Evolutionary conservation across 2,888 invertebrate species (phyloP).

Genomic region (Lucinisca nassula): DNA sequence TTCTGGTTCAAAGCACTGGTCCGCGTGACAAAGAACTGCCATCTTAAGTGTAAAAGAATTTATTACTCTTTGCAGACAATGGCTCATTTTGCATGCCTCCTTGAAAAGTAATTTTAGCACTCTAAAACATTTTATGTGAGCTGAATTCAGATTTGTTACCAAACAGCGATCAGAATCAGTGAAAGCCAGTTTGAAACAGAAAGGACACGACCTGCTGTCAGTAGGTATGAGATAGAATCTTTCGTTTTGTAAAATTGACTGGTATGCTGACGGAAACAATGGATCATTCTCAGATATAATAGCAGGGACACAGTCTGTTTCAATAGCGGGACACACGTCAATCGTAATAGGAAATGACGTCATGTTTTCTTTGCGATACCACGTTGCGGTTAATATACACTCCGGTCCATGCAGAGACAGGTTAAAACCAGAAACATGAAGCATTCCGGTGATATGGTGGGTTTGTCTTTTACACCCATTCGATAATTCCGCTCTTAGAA

Average conservation of each 20-base stretch:
- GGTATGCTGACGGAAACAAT: not conserved
- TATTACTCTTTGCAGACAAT: not conserved
- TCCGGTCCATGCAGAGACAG: not conserved
- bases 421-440: not conserved
- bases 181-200: not conserved
- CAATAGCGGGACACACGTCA: not conserved
- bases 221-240: not conserved
- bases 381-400: not conserved
- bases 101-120: not conserved
- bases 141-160: not conserved
- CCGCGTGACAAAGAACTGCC: not conserved
- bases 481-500: not conserved
- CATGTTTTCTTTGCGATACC: not conserved
- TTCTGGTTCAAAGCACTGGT: not conserved
- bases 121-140: not conserved
- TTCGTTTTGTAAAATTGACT: not conserved
- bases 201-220: not conserved
- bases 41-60: not conserved
- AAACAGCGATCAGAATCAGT: not conserved
- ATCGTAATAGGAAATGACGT: not conserved
- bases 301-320: not conserved
- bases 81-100: not conserved
- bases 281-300: not conserved
- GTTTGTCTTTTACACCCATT: not conserved
- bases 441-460: not conserved